These are phyloP conservation scores for Bombylius major DNA, from an alignment of 2,888 invertebrate species.

Conservation along the genomic window DNA sequence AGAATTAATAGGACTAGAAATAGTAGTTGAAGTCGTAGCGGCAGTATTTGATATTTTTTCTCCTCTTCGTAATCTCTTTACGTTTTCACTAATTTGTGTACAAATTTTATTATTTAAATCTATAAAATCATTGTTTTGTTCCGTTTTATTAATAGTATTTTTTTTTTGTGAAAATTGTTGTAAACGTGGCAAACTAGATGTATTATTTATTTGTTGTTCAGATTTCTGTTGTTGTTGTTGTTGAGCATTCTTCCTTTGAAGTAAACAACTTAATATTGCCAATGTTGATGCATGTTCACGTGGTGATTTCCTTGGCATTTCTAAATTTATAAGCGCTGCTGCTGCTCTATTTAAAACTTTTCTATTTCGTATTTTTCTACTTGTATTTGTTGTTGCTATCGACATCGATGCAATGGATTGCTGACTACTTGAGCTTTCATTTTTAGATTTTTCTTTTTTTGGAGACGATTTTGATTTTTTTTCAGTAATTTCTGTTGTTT, in stretches of 20 bases:
- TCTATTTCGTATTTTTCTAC: neutral
- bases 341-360: constrained; percentile 15
- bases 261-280: constrained; percentile 60
- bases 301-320: constrained; percentile 64
- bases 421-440: constrained; percentile 5
- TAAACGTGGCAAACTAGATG: neutral
- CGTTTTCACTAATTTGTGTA: constrained; percentile 34
- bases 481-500: neutral
- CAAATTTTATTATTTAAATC: constrained; percentile 10
- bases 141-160: neutral
- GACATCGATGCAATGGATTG: neutral
- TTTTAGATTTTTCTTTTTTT: constrained; percentile 33
- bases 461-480: constrained; percentile 25
- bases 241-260: constrained; percentile 37
- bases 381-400: too few relatives aligned
- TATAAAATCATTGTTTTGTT: too few relatives aligned
- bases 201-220: neutral
- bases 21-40: neutral
- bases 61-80: constrained; percentile 32
- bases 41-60: neutral
- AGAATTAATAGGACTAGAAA: neutral
- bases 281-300: constrained; percentile 79
- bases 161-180: neutral
- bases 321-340: constrained; percentile 22
- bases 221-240: neutral